phyloP scores from a whole-genome alignment of 2,113 vertebrate genomes.

The Cygnus atratus region DNA sequence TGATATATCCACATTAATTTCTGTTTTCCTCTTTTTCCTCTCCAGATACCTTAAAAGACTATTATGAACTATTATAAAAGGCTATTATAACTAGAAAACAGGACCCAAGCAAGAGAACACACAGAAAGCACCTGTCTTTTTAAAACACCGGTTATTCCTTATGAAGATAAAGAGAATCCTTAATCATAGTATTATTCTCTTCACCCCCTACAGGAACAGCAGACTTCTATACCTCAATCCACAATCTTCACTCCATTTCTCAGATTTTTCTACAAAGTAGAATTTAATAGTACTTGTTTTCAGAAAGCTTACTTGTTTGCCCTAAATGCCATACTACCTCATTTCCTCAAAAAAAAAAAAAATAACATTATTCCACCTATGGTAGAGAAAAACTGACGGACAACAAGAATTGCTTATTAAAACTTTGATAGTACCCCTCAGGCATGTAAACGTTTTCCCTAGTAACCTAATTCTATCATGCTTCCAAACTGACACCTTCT shows the following conservation, averaged over 20 bases:
- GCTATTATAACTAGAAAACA: neutral
- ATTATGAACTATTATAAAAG: neutral
- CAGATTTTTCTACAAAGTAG: neutral
- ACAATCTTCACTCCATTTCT: neutral
- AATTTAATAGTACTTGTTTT: neutral
- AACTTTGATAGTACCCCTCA: fast-evolving
- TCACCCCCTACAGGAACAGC: neutral
- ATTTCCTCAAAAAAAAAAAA: neutral
- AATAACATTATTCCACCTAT: neutral
- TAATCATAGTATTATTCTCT: neutral
- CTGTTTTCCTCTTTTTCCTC: neutral
- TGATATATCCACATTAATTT: neutral
- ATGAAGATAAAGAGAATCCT: neutral
- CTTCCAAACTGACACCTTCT: neutral
- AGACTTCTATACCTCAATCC: neutral
- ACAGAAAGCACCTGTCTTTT: neutral
- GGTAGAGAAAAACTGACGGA: neutral
- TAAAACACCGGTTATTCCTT: neutral
- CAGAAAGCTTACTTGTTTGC: neutral
- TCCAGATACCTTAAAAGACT: neutral
- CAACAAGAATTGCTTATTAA: neutral
- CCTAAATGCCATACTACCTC: neutral
- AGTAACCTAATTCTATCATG: neutral
- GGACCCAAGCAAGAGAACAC: neutral
- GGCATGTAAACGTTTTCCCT: neutral